Evolutionary conservation across 1,140 invertebrate genomes (phyloP), one percentile per base, ranked within the genome.

Genomic region (Drosophila mayri): DNA sequence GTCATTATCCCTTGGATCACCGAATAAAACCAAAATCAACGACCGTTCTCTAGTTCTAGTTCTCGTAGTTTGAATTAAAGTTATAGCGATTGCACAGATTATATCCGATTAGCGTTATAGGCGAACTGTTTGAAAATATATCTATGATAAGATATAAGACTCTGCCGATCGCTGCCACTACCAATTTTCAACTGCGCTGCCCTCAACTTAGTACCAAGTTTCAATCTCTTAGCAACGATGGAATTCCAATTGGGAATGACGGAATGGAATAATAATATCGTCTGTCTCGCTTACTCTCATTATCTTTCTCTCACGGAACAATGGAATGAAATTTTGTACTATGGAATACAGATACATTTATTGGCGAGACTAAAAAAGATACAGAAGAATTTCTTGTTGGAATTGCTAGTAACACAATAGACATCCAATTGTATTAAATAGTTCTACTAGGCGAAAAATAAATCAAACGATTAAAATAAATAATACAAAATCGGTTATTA

Each of bases 261-360:
- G 60, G 35, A 62, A 62, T 40, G 18, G 25, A 63, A 47, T 44
- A 44, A 62, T 38, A 40, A 58, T 60, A 44, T 49, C n/a, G 55
- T 35, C 32, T 2, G 11, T 35, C 54, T 57, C 35, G 32, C 54
- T 57, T 37, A 6, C 35, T 25, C 44, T 49, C n/a, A 12, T 12
- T 40, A 0, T 2, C 20, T 40, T 16, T 38, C 54, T 41, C 37
- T 55, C 35, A 18, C 8, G 35, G 35, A 55, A 55, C 52, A 38
- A 4, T 38, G 35, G 32, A 14, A 7, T 55, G 20, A 14, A 16
- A 37, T 16, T 4, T 14, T 22, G 20, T 38, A 54, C 50, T 38
- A 22, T 54, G 20, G 49, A 20, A 20, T 2, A 18, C 2, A 20
- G 6, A 18, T 18, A 30, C 9, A 6, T 49, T 28, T 30, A 49